Evolutionary conservation across 2,797 vertebrate species (phyloP).

Genomic region (Gadopsis bispinosus): DNA sequence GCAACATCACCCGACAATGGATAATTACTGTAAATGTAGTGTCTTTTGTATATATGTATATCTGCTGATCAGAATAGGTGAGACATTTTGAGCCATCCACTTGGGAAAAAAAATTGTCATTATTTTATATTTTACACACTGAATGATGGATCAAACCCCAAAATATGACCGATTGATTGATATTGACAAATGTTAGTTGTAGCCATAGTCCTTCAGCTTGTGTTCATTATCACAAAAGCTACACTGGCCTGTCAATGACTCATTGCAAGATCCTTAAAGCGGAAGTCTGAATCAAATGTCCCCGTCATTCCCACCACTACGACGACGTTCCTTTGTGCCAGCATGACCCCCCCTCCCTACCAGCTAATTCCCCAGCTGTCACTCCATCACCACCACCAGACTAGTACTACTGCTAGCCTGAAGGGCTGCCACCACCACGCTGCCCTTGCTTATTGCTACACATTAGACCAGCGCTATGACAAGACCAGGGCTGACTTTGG

Average conservation of each 20-base stretch:
- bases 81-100: not conserved
- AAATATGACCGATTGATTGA: not conserved
- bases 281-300: constrained; percentile 22
- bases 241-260: constrained; percentile 21
- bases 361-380: constrained; percentile 67
- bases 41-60: not conserved
- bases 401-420: constrained; percentile 26
- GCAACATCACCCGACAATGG: constrained; percentile 24
- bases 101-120: not conserved
- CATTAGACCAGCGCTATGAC: constrained; percentile 19
- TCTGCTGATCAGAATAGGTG: not conserved
- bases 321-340: constrained; percentile 26
- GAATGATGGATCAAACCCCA: not conserved
- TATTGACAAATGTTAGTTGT: not conserved
- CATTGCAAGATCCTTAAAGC: constrained; percentile 11
- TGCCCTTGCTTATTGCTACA: constrained; percentile 9
- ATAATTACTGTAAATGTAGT: not conserved
- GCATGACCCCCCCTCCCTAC: constrained; percentile 41
- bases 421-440: not conserved
- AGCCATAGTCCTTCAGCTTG: not conserved
- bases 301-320: constrained; percentile 4
- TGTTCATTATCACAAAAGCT: not conserved
- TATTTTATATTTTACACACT: not conserved
- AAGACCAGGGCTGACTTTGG: not conserved
- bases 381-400: constrained; percentile 40